Base-by-base conservation (phyloP, 2,797 vertebrate genomes). In the Linurgus olivaceus region DNA sequence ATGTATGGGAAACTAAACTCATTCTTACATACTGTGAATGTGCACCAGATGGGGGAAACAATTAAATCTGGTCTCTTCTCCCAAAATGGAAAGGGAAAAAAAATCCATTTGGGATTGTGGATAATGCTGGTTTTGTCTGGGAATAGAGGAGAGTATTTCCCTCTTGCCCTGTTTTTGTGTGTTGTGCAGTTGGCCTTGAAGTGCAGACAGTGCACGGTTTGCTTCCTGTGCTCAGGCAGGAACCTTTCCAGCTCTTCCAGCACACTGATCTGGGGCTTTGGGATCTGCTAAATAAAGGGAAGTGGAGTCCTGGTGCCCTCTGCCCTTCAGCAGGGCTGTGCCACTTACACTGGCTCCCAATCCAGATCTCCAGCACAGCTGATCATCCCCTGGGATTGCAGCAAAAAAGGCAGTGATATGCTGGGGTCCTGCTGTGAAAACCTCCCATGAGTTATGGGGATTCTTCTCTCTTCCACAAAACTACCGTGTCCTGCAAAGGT, bases 281-380 rank as follows among this genome's bases (percentile, higher is more conserved):
- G 62, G 55, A 66, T 48, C 62, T 72, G 47, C 47, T 55, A 8
- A 45, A 44, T 26, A n/a, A 40, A 68, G 42, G 73, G 50, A 48
- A 25, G 13, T 40, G 0, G 1, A 55, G 35, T 44, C 47, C 21
- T 25, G 26, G 35, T 67, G 35, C 57, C 47, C 0, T 0, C 6
- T 44, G 5, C 10, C 65, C 47, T n/a, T 77, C 1, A 1, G 45
- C 1, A 3, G 54, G 14, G 48, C 79, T 26, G 40, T 45, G 9
- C 24, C 52, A 66, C 11, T 0, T 1, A 14, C 29, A 2, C 16
- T 5, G 37, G 17, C 29, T 54, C 55, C 31, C 33, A 47, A 5
- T 65, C 38, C 72, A 47, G 63, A 52, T 51, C 51, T 71, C 45
- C 65, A 33, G 57, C 61, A 21, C 20, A 78, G 37, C 37, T 45